Conservation (phyloP, 2,797 vertebrate species). For the Leuciscus waleckii region DNA sequence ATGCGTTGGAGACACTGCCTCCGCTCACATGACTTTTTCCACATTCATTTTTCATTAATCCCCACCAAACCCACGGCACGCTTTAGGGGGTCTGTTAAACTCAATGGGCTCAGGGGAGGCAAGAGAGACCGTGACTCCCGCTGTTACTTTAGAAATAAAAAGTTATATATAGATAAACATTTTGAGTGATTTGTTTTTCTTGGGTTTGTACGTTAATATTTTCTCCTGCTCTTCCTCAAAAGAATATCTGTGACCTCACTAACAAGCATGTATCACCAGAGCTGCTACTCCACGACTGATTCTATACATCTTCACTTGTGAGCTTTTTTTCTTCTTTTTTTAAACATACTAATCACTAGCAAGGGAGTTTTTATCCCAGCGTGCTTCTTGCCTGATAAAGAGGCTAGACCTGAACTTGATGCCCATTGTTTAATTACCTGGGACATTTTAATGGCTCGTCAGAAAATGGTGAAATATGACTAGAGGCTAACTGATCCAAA, state of each 20-base stretch:
- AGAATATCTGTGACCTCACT: neutral
- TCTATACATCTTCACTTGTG: constrained; percentile 35
- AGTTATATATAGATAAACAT: too few relatives aligned
- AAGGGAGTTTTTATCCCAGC: constrained; percentile 53
- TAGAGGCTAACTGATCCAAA: constrained; percentile 68
- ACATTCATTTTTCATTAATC: neutral
- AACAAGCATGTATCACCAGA: constrained; percentile 23
- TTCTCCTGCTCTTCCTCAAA: neutral
- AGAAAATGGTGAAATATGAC: constrained; percentile 68
- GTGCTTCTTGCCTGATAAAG: constrained; percentile 52
- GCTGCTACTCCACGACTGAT: constrained; percentile 11
- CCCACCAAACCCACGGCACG: neutral
- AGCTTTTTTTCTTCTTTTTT: constrained; percentile 44
- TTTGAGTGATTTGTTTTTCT: neutral
- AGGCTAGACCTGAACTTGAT: constrained; percentile 57
- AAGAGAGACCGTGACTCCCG: too few relatives aligned
- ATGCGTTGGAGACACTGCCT: neutral
- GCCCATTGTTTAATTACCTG: constrained; percentile 66
- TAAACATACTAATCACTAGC: constrained; percentile 52
- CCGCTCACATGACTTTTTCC: neutral
- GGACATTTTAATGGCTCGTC: constrained; percentile 68
- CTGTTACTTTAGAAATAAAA: too few relatives aligned
- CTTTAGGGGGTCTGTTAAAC: too few relatives aligned
- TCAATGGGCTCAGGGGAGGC: too few relatives aligned
- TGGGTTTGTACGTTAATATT: neutral